A percentile compares a stretch with the other conserved stretches of the same genome.
These are phyloP conservation scores for Caenorhabditis virilis DNA, from an alignment of 2,888 invertebrate species.

Conservation along the genomic window DNA sequence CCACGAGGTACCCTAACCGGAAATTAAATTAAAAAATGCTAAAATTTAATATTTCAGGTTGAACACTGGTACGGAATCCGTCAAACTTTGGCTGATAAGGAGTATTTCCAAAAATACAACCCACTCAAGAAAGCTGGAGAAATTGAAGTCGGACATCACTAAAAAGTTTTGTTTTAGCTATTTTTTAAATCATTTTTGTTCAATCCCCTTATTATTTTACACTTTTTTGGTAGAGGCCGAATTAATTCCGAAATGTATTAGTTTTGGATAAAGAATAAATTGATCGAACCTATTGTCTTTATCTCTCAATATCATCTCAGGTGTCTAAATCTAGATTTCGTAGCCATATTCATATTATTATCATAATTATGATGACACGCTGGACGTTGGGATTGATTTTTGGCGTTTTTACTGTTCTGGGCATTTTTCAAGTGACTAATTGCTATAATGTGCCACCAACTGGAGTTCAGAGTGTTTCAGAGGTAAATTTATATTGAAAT, in stretches of 20 bases:
- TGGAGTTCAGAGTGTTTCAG: conserved; percentile 44
- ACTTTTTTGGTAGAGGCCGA: conserved; percentile 9
- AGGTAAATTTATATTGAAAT: conserved; percentile 23
- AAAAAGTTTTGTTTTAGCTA: conserved; percentile 28
- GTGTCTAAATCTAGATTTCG: neutral
- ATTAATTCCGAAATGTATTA: conserved; percentile 27
- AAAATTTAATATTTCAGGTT: conserved; percentile 36
- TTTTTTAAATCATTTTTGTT: conserved; percentile 18
- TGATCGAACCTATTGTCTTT: conserved; percentile 26
- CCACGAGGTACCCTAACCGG: conserved; percentile 55
- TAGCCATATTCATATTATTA: no score
- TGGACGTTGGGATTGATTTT: conserved; percentile 8
- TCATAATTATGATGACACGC: no score
- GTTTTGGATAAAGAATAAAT: conserved; percentile 44
- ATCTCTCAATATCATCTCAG: neutral
- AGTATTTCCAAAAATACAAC: conserved; percentile 65
- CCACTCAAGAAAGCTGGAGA: conserved; percentile 61
- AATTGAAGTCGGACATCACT: conserved; percentile 60
- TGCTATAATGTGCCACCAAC: conserved; percentile 51
- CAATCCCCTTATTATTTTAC: conserved; percentile 8
- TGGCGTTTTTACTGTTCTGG: neutral
- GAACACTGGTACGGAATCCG: conserved; percentile 66
- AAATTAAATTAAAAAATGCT: neutral
- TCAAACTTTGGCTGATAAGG: conserved; percentile 61
- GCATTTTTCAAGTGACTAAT: conserved; percentile 9